Percentiles rank a stretch among this genome's conserved stretches.
Conservation (phyloP, 2,113 vertebrate genomes). For the Phyllostomus hastatus region DNA sequence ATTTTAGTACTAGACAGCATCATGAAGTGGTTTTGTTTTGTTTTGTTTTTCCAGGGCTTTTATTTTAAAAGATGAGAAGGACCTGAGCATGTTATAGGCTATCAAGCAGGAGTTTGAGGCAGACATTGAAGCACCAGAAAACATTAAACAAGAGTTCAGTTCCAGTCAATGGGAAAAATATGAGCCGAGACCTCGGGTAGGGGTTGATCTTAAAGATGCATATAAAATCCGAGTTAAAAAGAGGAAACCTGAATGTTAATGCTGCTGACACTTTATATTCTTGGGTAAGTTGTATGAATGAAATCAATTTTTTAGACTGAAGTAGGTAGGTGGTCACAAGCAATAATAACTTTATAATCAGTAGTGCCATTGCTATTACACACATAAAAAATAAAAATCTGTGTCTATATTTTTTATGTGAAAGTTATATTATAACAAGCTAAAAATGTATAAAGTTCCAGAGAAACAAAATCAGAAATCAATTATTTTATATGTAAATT, state of each 20-base stretch:
- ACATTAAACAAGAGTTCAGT: neutral
- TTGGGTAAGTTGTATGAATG: neutral
- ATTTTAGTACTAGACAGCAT: neutral
- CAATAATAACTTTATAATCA: neutral
- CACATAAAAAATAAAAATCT: neutral
- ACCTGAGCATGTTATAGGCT: neutral
- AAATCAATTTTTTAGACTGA: neutral
- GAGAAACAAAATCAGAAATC: conserved; percentile 26
- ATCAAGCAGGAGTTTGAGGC: neutral
- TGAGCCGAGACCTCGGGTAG: neutral
- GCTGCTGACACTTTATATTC: neutral
- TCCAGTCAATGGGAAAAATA: neutral
- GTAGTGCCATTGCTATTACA: neutral
- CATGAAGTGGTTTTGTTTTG: neutral
- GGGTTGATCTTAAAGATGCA: neutral
- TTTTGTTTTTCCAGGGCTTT: neutral
- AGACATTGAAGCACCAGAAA: neutral
- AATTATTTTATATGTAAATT: neutral
- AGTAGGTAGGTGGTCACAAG: neutral
- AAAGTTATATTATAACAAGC: neutral
- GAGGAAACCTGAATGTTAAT: neutral
- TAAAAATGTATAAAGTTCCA: conserved; percentile 8
- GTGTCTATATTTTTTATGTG: neutral
- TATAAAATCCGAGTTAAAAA: neutral
- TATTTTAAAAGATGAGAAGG: neutral